Percentiles rank a stretch among this genome's conserved stretches.
These are phyloP conservation scores for Pimpla rufipes DNA, from an alignment of 2,888 invertebrate species.

Conservation along the genomic window DNA sequence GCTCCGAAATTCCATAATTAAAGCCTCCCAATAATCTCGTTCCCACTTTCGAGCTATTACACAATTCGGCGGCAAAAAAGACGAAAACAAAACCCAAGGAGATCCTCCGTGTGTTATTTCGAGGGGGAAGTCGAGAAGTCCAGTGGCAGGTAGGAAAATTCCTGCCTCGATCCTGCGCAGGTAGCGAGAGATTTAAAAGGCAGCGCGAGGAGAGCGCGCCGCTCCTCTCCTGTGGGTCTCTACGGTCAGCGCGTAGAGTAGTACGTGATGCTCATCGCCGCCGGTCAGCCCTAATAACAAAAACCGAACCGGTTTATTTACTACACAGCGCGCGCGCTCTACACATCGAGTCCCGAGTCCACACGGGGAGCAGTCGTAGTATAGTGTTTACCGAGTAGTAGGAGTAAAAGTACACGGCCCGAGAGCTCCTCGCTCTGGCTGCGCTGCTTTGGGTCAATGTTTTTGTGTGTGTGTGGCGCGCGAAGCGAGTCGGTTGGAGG, in stretches of 20 bases:
- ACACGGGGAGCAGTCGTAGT: neutral
- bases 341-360: slow-evolving; percentile 10
- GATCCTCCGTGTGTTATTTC: neutral
- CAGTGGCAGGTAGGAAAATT: slow-evolving; percentile 17
- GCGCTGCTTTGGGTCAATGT: neutral
- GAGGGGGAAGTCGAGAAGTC: neutral
- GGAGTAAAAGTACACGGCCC: slow-evolving; percentile 41
- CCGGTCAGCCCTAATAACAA: slow-evolving; percentile 43
- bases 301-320: slow-evolving; percentile 62
- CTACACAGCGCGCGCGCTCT: slow-evolving; percentile 5
- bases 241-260: slow-evolving; percentile 11
- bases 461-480: neutral
- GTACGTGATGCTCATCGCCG: slow-evolving; percentile 42
- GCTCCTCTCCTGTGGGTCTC: slow-evolving; percentile 8
- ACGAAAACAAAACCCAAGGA: neutral
- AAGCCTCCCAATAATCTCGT: neutral
- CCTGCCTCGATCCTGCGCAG: neutral
- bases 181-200: slow-evolving; percentile 17
- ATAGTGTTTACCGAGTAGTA: slow-evolving; percentile 32
- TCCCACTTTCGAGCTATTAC: neutral
- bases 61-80: neutral
- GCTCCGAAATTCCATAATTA: neutral
- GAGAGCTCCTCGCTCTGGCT: neutral
- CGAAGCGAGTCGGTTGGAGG: neutral
- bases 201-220: neutral